Percentiles rank a stretch among this genome's conserved stretches.
These are phyloP conservation scores for Pangasianodon hypophthalmus DNA, from an alignment of 2,113 vertebrate species.

Conservation along the genomic window DNA sequence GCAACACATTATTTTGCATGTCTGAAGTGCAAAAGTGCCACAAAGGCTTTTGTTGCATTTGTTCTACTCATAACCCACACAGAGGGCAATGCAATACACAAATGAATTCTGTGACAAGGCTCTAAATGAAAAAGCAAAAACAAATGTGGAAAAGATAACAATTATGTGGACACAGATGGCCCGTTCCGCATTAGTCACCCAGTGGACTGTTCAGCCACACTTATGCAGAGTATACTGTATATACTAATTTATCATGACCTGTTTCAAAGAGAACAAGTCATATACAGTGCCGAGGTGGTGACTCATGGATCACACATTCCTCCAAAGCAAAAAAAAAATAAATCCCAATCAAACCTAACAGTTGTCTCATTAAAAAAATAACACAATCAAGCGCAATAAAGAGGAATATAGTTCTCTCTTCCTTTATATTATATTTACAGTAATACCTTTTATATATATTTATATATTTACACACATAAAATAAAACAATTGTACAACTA, in stretches of 20 bases:
- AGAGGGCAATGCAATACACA: conserved; percentile 44
- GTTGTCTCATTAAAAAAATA: conserved; percentile 55
- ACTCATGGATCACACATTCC: conserved; percentile 32
- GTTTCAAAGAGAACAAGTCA: conserved; percentile 29
- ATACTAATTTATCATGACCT: conserved; percentile 44
- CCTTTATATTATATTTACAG: conserved; percentile 62
- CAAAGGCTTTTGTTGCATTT: conserved; percentile 35
- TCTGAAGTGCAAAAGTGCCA: conserved; percentile 37
- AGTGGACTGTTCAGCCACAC: conserved; percentile 38
- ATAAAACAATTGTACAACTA: conserved; percentile 73
- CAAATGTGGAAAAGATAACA: conserved; percentile 37
- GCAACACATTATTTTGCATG: conserved; percentile 41
- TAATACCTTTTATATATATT: conserved; percentile 60
- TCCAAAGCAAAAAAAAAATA: conserved; percentile 32
- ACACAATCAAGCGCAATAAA: conserved; percentile 58
- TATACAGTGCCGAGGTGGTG: conserved; percentile 43
- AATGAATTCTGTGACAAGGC: conserved; percentile 27
- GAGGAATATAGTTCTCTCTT: conserved; percentile 59
- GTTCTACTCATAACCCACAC: conserved; percentile 31
- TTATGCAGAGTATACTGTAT: conserved; percentile 38
- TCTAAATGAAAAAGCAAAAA: conserved; percentile 31
- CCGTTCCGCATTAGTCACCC: conserved; percentile 37
- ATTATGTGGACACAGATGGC: conserved; percentile 48
- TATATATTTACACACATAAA: conserved; percentile 61
- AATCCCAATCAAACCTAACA: conserved; percentile 43